Conservation (phyloP, 2,113 vertebrate species). For the Ceratotherium simum region DNA sequence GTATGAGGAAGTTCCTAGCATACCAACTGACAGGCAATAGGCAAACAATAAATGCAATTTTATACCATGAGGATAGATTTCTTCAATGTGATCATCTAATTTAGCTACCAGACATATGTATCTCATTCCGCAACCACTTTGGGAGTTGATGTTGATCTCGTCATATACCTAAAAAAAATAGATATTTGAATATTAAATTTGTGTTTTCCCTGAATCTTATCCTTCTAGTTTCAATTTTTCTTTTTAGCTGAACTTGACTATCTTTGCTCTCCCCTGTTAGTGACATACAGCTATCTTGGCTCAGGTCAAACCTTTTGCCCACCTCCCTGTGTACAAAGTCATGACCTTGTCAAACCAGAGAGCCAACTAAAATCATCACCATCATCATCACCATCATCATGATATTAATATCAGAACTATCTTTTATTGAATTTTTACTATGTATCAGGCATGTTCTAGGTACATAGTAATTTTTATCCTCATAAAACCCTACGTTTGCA, state of each 20-base stretch:
- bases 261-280: not conserved
- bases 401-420: not conserved
- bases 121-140: not conserved
- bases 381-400: not conserved
- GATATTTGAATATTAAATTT: conserved; percentile 4
- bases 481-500: not conserved
- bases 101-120: not conserved
- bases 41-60: not conserved
- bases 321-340: not conserved
- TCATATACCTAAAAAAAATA: not conserved
- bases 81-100: not conserved
- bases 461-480: not conserved
- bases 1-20: not conserved
- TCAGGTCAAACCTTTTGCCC: not conserved
- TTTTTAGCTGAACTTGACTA: not conserved
- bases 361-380: not conserved
- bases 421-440: not conserved
- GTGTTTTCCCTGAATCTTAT: conserved; percentile 10
- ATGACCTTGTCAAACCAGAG: not conserved
- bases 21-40: not conserved
- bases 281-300: not conserved
- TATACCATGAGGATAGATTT: not conserved
- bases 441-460: not conserved
- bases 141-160: not conserved
- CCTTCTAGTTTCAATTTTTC: not conserved